Conservation (phyloP, 2,113 vertebrate genomes). For the Psettodes erumei region DNA sequence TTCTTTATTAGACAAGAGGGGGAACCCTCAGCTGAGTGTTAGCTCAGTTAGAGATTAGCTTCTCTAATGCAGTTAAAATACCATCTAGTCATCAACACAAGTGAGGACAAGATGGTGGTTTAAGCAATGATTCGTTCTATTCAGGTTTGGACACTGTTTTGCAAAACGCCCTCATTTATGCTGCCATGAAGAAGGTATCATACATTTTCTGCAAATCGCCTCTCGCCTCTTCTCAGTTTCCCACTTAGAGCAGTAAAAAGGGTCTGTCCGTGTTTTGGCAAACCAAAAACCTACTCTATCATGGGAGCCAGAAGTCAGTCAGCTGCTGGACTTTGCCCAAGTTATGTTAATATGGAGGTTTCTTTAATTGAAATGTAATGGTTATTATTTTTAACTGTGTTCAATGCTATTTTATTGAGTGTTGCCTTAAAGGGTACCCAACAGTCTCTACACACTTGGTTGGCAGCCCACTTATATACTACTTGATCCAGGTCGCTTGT, state of each 20-base stretch:
- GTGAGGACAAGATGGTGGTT: not conserved
- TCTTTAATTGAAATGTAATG: not conserved
- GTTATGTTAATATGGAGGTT: not conserved
- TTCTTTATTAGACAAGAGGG: not conserved
- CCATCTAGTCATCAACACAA: no score
- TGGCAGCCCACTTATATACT: conserved; percentile 24
- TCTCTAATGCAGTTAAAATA: not conserved
- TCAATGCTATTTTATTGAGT: not conserved
- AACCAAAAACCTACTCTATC: conserved; percentile 16
- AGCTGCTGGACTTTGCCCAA: conserved; percentile 7
- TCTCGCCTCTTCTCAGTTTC: conserved; percentile 1
- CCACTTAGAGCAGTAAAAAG: not conserved
- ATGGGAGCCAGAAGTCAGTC: not conserved
- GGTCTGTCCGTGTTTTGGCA: conserved; percentile 16
- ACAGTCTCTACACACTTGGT: not conserved
- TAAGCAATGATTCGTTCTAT: not conserved
- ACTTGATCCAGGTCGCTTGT: conserved; percentile 49
- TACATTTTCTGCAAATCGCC: not conserved
- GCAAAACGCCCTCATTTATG: conserved; percentile 9
- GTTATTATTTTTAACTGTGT: not conserved
- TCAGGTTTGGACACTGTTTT: not conserved
- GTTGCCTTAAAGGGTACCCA: not conserved
- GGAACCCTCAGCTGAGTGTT: not conserved
- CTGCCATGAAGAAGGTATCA: conserved; percentile 3
- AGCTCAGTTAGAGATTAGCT: no score